These are phyloP conservation scores for Todiramphus chloris DNA, from an alignment of 2,113 vertebrate species.

Conservation along the genomic window DNA sequence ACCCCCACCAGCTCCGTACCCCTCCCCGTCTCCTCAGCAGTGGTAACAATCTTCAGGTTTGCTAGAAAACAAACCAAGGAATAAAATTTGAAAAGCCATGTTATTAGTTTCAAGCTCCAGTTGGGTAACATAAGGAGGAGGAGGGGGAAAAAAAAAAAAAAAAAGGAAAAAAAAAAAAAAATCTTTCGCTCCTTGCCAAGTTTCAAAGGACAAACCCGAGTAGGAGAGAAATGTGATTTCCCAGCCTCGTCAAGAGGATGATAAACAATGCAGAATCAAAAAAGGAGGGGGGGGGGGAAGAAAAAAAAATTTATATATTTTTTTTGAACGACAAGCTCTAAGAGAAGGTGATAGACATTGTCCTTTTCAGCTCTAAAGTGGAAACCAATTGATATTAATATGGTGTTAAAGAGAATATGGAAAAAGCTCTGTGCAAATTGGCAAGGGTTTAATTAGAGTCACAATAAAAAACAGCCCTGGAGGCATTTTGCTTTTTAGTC, in stretches of 20 bases:
- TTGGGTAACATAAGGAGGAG: constrained; percentile 57
- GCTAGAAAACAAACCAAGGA: constrained; percentile 47
- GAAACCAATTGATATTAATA: constrained; percentile 64
- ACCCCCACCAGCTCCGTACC: not conserved
- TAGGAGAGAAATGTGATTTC: constrained; percentile 53
- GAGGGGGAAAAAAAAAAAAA: not conserved
- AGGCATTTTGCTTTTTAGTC: constrained; percentile 68
- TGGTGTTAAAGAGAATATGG: constrained; percentile 42
- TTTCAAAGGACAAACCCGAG: constrained; percentile 63
- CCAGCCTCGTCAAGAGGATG: constrained; percentile 54
- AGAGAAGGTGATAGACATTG: constrained; percentile 51
- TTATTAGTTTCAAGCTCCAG: constrained; percentile 34
- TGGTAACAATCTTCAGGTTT: constrained; percentile 27
- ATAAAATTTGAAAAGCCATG: not conserved
- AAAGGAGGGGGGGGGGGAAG: not conserved
- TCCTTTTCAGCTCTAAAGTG: constrained; percentile 62
- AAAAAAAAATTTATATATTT: not conserved
- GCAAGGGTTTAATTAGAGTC: constrained; percentile 79
- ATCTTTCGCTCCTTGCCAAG: constrained; percentile 13
- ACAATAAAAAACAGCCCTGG: constrained; percentile 58
- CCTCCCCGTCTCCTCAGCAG: not conserved
- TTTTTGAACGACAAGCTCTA: constrained; percentile 15
- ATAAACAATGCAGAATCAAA: constrained; percentile 42
- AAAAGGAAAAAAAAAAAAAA: not conserved
- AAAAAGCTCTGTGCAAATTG: constrained; percentile 54